Conservation (phyloP, 2,888 invertebrate species). For the Melolontha melolontha region DNA sequence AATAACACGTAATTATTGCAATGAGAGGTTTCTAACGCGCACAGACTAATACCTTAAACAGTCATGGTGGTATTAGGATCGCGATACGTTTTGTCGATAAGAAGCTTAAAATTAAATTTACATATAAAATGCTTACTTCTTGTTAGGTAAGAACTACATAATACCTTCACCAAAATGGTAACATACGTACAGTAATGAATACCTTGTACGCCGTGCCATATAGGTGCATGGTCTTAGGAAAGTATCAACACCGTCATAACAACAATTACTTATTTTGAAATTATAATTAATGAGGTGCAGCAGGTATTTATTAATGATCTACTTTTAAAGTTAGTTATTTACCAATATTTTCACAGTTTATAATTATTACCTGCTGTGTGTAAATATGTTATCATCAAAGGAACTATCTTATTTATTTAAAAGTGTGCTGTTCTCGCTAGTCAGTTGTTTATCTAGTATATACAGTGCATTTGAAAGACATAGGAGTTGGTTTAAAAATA, state of each 20-base stretch:
- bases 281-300: constrained; percentile 8
- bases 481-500: too few relatives aligned
- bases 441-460: background rate
- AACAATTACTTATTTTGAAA: constrained; percentile 19
- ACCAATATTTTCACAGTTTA: constrained; percentile 4
- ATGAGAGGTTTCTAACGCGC: constrained; percentile 13
- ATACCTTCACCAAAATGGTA: constrained; percentile 24
- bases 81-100: constrained; percentile 23
- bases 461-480: too few relatives aligned
- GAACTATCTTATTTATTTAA: constrained; percentile 6
- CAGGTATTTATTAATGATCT: constrained; percentile 20
- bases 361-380: constrained; percentile 23
- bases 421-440: background rate
- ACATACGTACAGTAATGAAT: background rate
- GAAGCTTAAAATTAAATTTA: constrained; percentile 36
- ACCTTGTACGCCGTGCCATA: background rate
- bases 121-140: constrained; percentile 13
- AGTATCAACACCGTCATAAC: background rate
- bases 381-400: constrained; percentile 2
- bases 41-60: constrained; percentile 14
- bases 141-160: constrained; percentile 19
- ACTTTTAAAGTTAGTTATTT: constrained; percentile 13
- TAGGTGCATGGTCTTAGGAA: background rate
- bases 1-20: constrained; percentile 35
- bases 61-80: constrained; percentile 19